Percentiles rank a stretch among this genome's conserved stretches.
phyloP scores from a whole-genome alignment of 2,797 vertebrate genomes.

The Enteromius paludinosus region DNA sequence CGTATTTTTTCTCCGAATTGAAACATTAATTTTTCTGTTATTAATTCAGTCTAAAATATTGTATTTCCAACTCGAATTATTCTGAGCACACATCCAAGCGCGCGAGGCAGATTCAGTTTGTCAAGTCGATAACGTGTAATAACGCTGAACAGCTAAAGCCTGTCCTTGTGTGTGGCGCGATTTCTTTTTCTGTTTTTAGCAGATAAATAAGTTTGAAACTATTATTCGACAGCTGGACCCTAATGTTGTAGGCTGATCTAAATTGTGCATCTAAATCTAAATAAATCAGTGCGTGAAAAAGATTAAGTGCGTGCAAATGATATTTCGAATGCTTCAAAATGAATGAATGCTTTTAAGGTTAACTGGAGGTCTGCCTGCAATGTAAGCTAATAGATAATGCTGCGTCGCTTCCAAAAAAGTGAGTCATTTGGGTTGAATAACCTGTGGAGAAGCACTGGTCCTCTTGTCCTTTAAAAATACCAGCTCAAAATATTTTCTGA shows the following conservation, averaged over 20 bases:
- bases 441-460: constrained; percentile 25
- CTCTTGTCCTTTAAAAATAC: constrained; percentile 1
- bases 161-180: not conserved
- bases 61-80: not conserved
- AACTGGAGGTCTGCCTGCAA: not conserved
- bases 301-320: not conserved
- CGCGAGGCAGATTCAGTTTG: not conserved
- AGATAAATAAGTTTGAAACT: not conserved
- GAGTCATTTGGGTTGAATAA: not conserved
- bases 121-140: not conserved
- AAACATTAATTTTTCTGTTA: not conserved
- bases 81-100: not conserved
- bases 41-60: not conserved
- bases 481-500: constrained; percentile 3
- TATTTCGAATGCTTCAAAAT: not conserved
- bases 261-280: not conserved
- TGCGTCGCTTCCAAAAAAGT: not conserved
- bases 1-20: not conserved
- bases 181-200: not conserved
- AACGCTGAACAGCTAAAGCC: not conserved
- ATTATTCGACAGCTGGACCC: not conserved
- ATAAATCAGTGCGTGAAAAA: not conserved
- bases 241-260: not conserved
- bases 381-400: not conserved
- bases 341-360: not conserved